These are phyloP conservation scores for Sphenopsis melanotis DNA, from an alignment of 2,797 vertebrate genomes.

Conservation along the genomic window DNA sequence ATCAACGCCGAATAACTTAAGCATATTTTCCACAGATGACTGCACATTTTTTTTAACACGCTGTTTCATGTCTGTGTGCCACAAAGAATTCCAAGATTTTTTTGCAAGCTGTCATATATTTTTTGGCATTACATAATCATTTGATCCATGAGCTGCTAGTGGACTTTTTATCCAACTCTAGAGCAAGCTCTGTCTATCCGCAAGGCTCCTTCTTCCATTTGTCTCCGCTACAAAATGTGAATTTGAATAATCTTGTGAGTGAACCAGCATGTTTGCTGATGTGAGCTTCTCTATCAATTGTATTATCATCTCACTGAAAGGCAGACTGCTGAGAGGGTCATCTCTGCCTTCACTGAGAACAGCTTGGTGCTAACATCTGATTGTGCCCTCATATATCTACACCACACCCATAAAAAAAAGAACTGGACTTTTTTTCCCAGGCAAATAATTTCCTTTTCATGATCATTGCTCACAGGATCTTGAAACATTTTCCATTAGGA, in stretches of 20 bases:
- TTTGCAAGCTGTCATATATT: conserved; percentile 46
- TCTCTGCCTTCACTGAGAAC: background rate
- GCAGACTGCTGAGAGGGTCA: background rate
- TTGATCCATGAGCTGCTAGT: background rate
- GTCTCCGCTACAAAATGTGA: background rate
- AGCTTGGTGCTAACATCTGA: background rate
- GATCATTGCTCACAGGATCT: background rate
- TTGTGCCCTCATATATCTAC: background rate
- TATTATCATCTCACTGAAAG: background rate
- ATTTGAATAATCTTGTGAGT: conserved; percentile 3
- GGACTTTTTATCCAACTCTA: background rate
- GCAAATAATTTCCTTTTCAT: background rate
- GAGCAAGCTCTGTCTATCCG: background rate
- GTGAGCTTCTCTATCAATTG: background rate
- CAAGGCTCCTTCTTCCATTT: background rate
- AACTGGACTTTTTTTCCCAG: background rate
- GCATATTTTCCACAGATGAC: conserved; percentile 53
- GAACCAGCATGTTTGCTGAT: background rate
- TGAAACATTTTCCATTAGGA: background rate
- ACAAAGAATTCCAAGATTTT: conserved; percentile 36
- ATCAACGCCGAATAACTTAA: conserved; percentile 54
- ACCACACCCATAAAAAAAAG: background rate
- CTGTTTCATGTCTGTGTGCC: conserved; percentile 22
- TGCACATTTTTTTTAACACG: conserved; percentile 48
- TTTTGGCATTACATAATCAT: conserved; percentile 43